Evolutionary conservation across 2,888 invertebrate genomes (phyloP).

Genomic region (Atethmia centrago): DNA sequence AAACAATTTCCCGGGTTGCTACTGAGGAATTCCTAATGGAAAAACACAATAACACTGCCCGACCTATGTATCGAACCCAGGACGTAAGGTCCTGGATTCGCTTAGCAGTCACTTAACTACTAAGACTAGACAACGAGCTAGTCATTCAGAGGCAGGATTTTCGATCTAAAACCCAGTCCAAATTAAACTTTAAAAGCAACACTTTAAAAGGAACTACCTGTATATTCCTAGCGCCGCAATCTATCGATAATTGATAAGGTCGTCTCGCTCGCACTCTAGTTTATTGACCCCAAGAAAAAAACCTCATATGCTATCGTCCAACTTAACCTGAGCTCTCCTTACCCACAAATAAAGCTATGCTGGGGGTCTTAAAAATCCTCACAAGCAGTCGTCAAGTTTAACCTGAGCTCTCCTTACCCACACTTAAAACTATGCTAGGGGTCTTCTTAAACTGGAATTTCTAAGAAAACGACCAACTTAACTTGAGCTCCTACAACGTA

Average conservation of each 20-base stretch:
- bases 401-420: conserved; percentile 45
- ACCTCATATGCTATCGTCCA: conserved; percentile 61
- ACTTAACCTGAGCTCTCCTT: conserved; percentile 50
- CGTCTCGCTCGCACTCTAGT: conserved; percentile 82
- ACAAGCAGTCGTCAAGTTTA: conserved; percentile 56
- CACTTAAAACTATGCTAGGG: conserved; percentile 12
- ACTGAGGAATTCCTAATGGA: not conserved
- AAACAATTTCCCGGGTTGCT: not conserved
- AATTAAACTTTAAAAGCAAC: conserved; percentile 11
- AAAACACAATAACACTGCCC: not conserved
- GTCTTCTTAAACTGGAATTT: conserved; percentile 43
- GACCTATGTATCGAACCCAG: not conserved
- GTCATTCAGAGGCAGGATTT: too few species aligned
- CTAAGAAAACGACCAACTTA: conserved; percentile 43
- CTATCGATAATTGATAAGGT: conserved; percentile 86
- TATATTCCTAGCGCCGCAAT: conserved; percentile 72
- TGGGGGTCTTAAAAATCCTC: conserved; percentile 68
- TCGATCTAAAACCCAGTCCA: not conserved
- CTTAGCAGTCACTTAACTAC: not conserved
- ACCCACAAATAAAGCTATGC: not conserved
- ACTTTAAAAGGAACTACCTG: conserved; percentile 64
- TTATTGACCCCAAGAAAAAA: conserved; percentile 83
- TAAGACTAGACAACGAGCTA: not conserved
- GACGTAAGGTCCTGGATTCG: too few species aligned
- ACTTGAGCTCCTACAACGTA: conserved; percentile 46